phyloP scores from a whole-genome alignment of 2,797 vertebrate genomes.

The Menidia menidia region DNA sequence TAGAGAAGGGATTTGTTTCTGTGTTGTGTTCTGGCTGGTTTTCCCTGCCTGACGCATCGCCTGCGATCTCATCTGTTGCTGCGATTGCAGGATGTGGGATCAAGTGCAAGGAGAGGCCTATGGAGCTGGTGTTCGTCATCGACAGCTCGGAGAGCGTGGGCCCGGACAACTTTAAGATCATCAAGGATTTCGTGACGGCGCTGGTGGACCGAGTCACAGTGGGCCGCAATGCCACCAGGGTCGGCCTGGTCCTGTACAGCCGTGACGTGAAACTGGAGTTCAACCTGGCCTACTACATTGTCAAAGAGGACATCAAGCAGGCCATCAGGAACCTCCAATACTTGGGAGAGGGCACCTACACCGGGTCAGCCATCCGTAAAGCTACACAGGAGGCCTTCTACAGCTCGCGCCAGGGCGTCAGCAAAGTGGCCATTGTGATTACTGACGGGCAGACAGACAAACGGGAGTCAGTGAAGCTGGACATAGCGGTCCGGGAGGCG shows the following conservation, averaged over 20 bases:
- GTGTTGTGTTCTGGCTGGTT: constrained; percentile 30
- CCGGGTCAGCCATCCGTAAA: constrained; percentile 90
- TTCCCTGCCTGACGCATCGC: constrained; percentile 28
- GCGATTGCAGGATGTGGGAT: constrained; percentile 87
- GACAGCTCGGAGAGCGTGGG: constrained; percentile 95
- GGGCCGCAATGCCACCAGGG: constrained; percentile 89
- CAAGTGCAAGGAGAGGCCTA: constrained; percentile 92
- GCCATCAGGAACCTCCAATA: constrained; percentile 89
- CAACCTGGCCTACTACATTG: constrained; percentile 84
- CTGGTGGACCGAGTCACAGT: constrained; percentile 91
- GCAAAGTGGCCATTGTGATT: constrained; percentile 90
- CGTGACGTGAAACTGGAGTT: constrained; percentile 89
- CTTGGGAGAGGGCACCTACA: constrained; percentile 93
- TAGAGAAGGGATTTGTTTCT: constrained; percentile 24
- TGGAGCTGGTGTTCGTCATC: constrained; percentile 95
- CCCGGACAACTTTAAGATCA: constrained; percentile 92
- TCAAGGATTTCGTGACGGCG: constrained; percentile 90
- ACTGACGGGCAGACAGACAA: constrained; percentile 92
- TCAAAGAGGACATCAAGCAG: constrained; percentile 87
- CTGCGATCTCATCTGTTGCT: constrained; percentile 48
- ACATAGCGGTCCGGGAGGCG: constrained; percentile 87
- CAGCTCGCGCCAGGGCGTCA: constrained; percentile 85
- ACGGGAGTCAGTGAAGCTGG: constrained; percentile 89
- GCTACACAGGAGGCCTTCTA: constrained; percentile 90
- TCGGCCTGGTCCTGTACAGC: constrained; percentile 91